These are phyloP conservation scores for Odocoileus virginianus DNA, from an alignment of 2,113 vertebrate genomes.

Conservation along the genomic window DNA sequence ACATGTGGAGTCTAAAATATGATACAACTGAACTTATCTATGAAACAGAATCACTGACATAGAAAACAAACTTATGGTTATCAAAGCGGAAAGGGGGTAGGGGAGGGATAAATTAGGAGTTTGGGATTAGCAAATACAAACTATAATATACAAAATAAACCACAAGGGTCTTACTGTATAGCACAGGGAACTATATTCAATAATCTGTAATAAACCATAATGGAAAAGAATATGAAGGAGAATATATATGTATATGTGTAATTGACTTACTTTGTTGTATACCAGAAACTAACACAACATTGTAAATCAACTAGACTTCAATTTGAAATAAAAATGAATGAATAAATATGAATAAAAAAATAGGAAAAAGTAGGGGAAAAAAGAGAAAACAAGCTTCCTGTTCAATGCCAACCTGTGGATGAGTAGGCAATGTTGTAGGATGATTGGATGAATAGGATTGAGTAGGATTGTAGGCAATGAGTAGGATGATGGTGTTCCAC, in stretches of 20 bases:
- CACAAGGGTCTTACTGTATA: neutral
- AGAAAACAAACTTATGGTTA: neutral
- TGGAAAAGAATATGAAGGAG: neutral
- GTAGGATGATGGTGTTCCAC: neutral
- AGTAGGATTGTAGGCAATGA: no score
- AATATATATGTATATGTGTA: neutral
- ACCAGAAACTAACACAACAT: neutral
- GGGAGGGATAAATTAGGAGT: neutral
- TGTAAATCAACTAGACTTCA: neutral
- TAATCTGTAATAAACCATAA: neutral
- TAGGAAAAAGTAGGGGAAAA: neutral
- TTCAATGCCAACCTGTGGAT: neutral
- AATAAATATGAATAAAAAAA: neutral
- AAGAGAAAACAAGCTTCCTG: neutral
- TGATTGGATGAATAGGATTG: no score
- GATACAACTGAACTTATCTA: neutral
- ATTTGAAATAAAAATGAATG: neutral
- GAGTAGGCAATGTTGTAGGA: neutral
- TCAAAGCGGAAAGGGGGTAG: neutral
- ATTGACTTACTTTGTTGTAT: neutral
- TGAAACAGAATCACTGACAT: neutral
- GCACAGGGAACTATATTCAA: neutral
- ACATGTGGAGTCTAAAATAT: neutral
- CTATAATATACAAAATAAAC: neutral
- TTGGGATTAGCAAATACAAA: neutral